Conservation (phyloP, 2,888 invertebrate species). For the Listrodromus nycthemerus region DNA sequence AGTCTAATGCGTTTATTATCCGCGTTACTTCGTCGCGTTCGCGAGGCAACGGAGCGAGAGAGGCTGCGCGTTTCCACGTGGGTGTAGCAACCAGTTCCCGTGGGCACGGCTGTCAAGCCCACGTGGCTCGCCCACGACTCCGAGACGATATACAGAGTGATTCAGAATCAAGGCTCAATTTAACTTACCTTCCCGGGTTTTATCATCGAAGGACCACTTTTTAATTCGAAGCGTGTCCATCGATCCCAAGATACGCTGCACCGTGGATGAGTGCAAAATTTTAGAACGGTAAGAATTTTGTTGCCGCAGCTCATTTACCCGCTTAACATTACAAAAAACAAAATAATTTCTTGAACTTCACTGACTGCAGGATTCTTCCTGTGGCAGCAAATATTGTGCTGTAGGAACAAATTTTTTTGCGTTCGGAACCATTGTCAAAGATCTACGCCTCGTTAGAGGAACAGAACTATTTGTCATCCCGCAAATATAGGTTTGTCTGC, state of each 20-base stretch:
- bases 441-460: too few relatives aligned
- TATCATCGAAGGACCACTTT: neutral
- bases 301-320: too few relatives aligned
- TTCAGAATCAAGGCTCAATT: conserved; percentile 57
- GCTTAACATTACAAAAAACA: too few relatives aligned
- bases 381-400: too few relatives aligned
- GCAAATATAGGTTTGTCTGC: too few relatives aligned
- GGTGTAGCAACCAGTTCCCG: conserved; percentile 83
- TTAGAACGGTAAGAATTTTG: too few relatives aligned
- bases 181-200: conserved; percentile 1
- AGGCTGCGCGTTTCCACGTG: conserved; percentile 72
- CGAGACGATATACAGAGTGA: conserved; percentile 60
- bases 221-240: neutral
- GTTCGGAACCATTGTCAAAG: too few relatives aligned
- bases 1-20: conserved; percentile 49
- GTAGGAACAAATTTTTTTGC: too few relatives aligned
- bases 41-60: conserved; percentile 38
- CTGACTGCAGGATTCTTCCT: too few relatives aligned
- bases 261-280: too few relatives aligned
- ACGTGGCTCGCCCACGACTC: conserved; percentile 83
- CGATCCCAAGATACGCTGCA: neutral
- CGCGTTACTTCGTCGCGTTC: conserved; percentile 46
- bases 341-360: too few relatives aligned
- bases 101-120: conserved; percentile 83
- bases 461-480: too few relatives aligned